Conservation (phyloP, 2,113 vertebrate genomes). For the Vombatus ursinus region DNA sequence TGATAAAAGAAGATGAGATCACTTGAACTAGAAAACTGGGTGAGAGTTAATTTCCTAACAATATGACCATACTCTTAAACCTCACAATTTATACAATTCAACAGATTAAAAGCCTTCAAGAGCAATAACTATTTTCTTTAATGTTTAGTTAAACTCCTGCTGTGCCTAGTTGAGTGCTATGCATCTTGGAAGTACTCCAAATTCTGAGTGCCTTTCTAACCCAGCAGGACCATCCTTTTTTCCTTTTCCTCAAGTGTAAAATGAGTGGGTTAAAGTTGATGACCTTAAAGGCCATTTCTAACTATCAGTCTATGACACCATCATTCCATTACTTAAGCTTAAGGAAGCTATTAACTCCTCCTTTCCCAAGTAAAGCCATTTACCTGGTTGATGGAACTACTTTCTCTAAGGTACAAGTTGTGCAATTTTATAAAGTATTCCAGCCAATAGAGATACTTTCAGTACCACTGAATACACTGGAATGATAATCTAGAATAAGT, state of each 20-base stretch:
- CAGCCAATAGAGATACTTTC: not conserved
- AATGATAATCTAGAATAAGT: not conserved
- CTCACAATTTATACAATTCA: constrained; percentile 65
- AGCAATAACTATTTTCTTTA: constrained; percentile 39
- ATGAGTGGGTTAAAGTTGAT: not conserved
- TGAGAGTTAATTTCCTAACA: constrained; percentile 69
- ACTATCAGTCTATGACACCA: not conserved
- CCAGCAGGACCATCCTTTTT: constrained; percentile 29
- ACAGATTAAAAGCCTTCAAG: constrained; percentile 51
- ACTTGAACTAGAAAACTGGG: constrained; percentile 73
- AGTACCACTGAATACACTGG: not conserved
- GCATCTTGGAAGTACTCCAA: constrained; percentile 47
- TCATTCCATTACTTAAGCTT: not conserved
- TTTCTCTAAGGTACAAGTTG: not conserved
- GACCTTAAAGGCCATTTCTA: not conserved
- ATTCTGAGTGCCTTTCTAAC: constrained; percentile 23
- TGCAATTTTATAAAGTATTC: not conserved
- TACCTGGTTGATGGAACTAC: not conserved
- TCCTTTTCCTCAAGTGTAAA: not conserved
- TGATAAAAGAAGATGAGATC: constrained; percentile 60
- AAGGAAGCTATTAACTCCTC: not conserved
- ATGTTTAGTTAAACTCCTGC: constrained; percentile 55
- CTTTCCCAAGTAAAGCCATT: not conserved
- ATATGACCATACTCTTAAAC: constrained; percentile 72
- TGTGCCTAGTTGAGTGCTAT: constrained; percentile 24